These are phyloP conservation scores for Carollia perspicillata DNA, from an alignment of 2,113 vertebrate species.

Conservation along the genomic window DNA sequence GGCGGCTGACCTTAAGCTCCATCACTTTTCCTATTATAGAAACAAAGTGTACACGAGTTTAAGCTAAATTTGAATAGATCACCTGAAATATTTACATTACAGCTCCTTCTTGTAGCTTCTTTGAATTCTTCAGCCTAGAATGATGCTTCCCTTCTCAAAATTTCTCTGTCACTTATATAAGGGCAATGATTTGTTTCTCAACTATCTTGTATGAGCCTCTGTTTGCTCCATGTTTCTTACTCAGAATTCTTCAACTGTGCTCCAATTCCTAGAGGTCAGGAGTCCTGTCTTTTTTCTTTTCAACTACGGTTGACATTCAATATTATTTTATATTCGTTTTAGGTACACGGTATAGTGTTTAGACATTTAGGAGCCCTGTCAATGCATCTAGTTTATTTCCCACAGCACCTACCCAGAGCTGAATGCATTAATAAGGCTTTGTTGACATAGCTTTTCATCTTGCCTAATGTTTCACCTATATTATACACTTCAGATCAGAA, in stretches of 20 bases:
- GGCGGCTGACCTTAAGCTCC: neutral
- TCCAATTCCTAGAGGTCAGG: neutral
- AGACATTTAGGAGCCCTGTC: neutral
- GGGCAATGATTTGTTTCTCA: neutral
- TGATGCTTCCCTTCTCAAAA: neutral
- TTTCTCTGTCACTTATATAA: neutral
- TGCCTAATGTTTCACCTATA: slow-evolving; percentile 28
- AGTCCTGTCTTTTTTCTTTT: neutral
- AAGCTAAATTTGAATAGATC: neutral
- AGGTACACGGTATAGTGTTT: neutral
- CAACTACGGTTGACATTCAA: neutral
- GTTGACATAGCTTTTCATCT: neutral
- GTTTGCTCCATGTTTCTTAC: slow-evolving; percentile 1
- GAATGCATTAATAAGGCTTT: neutral
- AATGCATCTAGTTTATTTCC: neutral
- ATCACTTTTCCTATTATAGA: neutral
- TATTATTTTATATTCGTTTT: neutral
- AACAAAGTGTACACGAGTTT: neutral
- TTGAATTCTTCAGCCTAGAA: neutral
- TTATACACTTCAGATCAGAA: slow-evolving; percentile 1
- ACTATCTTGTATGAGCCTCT: neutral
- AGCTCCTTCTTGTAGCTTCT: neutral
- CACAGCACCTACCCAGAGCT: neutral
- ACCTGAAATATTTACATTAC: neutral
- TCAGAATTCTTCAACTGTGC: neutral